A percentile compares a stretch with the other conserved stretches of the same genome.
Evolutionary conservation across 1,140 invertebrate genomes (phyloP).

Genomic region (Ctenoplectra terminalis): DNA sequence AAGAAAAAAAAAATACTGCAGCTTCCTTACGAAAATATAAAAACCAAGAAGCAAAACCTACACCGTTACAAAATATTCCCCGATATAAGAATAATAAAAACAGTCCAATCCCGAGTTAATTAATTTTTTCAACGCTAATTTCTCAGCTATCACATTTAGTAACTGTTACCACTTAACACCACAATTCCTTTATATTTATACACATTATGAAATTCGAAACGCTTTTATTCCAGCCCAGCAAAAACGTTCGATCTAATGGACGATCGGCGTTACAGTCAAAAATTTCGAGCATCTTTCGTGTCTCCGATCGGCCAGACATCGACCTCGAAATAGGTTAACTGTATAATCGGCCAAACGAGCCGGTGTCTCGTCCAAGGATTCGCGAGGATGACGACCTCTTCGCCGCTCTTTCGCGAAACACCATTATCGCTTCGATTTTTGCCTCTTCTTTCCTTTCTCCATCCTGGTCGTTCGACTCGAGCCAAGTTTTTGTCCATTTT

Average conservation of each 20-base stretch:
- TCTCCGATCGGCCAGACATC: neutral
- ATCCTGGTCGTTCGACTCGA: neutral
- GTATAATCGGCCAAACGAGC: conserved; percentile 12
- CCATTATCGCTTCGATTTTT: conserved; percentile 26
- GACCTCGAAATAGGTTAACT: conserved; percentile 28
- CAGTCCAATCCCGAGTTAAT: too few species aligned
- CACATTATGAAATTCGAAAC: neutral
- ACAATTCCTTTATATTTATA: neutral
- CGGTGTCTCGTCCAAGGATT: neutral
- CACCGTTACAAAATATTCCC: too few species aligned
- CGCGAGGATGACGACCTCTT: conserved; percentile 19
- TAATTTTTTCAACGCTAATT: neutral
- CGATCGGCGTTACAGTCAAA: neutral
- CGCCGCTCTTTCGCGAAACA: neutral
- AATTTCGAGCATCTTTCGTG: conserved; percentile 5
- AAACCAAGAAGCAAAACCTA: neutral
- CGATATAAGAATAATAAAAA: too few species aligned
- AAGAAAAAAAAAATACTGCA: neutral
- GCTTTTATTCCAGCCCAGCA: neutral
- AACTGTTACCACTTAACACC: neutral
- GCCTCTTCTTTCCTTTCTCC: neutral
- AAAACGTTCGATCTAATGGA: neutral
- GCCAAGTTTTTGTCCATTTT: conserved; percentile 18
- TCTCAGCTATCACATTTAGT: neutral
- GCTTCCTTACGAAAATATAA: neutral